A percentile compares a stretch with the other conserved stretches of the same genome.
These are phyloP conservation scores for Megalops atlanticus DNA, from an alignment of 2,113 vertebrate species.

Conservation along the genomic window DNA sequence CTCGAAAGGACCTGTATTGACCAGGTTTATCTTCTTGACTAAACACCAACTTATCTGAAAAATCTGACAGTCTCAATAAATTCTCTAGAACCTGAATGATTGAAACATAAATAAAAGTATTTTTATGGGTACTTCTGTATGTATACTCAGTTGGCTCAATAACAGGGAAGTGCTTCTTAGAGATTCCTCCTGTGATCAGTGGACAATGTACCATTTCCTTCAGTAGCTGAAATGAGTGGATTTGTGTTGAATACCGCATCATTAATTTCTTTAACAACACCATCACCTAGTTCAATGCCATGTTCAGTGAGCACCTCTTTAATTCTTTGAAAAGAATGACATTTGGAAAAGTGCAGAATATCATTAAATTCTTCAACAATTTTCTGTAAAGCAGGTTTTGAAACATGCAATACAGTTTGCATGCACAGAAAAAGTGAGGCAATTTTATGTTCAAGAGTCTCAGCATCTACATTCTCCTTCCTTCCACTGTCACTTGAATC, in stretches of 20 bases:
- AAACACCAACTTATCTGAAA: slow-evolving; percentile 5
- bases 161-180: slow-evolving; percentile 30
- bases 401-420: slow-evolving; percentile 24
- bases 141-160: slow-evolving; percentile 38
- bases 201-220: slow-evolving; percentile 21
- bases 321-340: background rate
- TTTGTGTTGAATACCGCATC: slow-evolving; percentile 22
- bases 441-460: background rate
- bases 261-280: slow-evolving; percentile 31
- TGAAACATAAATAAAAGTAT: slow-evolving; percentile 36
- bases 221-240: slow-evolving; percentile 13
- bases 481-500: background rate
- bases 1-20: background rate
- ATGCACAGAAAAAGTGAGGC: slow-evolving; percentile 11
- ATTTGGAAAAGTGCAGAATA: background rate
- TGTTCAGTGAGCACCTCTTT: slow-evolving; percentile 22
- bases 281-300: slow-evolving; percentile 19
- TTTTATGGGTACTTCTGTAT: slow-evolving; percentile 10
- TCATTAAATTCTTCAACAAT: background rate
- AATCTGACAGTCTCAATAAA: slow-evolving; percentile 22
- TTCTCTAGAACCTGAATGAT: slow-evolving; percentile 20
- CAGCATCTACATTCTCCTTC: background rate
- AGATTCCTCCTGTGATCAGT: slow-evolving; percentile 34
- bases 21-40: background rate
- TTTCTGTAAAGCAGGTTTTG: background rate